Evolutionary conservation across 2,113 vertebrate genomes (phyloP), one percentile per base, ranked within the genome.

Genomic region (Lophura nycthemera): DNA sequence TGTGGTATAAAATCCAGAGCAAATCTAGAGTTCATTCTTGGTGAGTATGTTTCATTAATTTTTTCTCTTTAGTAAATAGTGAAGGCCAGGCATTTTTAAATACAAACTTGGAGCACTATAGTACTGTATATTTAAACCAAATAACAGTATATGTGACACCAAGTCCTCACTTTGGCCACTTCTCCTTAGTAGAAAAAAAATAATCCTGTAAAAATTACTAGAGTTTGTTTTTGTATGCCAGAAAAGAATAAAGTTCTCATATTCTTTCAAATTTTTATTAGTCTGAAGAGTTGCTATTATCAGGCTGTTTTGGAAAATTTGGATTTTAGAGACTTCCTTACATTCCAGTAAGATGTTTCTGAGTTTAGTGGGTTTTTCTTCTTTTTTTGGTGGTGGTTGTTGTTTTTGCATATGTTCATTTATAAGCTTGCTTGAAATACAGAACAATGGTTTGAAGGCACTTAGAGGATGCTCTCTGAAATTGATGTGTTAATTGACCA

Each of bases 31-130:
- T 30, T 74, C 45, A 57, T 13, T 24, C 65, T 81, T 77, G 29
- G 14, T 43, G 50, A 71, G 1, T 5, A 6, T 2, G 8, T 56
- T 79, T 36, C 20, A 0, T 0, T 86, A 59, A 59, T n/a, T 83
- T 69, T 16, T 11, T 71, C 36, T 48, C 38, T 59, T 47, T 36
- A 85, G 42, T 17, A 73, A 66, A 65, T 43, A 52, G 79, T 83
- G 82, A 72, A 85, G 40, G n/a, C 4, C 15, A 47, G 29, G 25
- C 15, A 43, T 36, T 17, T 75, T 89, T 34, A 60, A 25, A 34
- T 36, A 11, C 24, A 45, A 56, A 56, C 32, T 29, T 29, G 13
- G 61, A 64, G 38, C 16, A 8, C 61, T 63, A 10, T 18, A 66
- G 16, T 14, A 21, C 3, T 63, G 1, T 21, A 5, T 52, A 66